Evolutionary conservation across 2,888 invertebrate genomes (phyloP).

Genomic region (Drosophila kanekoi): DNA sequence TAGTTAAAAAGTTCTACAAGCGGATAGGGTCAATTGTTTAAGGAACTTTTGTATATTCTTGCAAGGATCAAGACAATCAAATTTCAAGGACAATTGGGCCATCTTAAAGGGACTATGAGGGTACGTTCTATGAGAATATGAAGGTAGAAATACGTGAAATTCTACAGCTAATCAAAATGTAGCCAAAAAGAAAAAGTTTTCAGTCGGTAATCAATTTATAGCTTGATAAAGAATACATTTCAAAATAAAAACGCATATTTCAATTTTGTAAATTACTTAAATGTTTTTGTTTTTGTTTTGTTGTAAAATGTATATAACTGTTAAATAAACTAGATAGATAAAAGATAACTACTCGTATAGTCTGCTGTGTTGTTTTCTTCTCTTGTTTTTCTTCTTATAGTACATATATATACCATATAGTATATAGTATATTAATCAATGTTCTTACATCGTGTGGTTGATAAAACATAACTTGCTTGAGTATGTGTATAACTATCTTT

Average conservation of each 20-base stretch:
- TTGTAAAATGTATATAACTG: constrained; percentile 55
- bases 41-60: no score
- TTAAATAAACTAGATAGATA: constrained; percentile 48
- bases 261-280: constrained; percentile 49
- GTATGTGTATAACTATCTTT: constrained; percentile 55
- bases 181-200: no score
- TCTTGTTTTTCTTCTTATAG: constrained; percentile 5
- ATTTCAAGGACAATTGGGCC: no score
- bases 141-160: no score
- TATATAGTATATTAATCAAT: constrained; percentile 15
- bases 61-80: no score
- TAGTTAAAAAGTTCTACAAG: no score
- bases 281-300: constrained; percentile 30
- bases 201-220: no score
- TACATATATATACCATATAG: neutral
- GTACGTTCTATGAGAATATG: no score
- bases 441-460: constrained; percentile 33
- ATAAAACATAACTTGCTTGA: constrained; percentile 53
- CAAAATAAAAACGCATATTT: constrained; percentile 22
- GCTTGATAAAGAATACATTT: neutral
- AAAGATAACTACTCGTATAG: constrained; percentile 38
- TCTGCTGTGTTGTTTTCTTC: constrained; percentile 41
- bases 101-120: no score
- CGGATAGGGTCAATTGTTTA: no score
- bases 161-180: no score